A percentile compares a stretch with the other conserved stretches of the same genome.
Conservation (phyloP, 2,797 vertebrate species). For the Enteromius trimaculatus region DNA sequence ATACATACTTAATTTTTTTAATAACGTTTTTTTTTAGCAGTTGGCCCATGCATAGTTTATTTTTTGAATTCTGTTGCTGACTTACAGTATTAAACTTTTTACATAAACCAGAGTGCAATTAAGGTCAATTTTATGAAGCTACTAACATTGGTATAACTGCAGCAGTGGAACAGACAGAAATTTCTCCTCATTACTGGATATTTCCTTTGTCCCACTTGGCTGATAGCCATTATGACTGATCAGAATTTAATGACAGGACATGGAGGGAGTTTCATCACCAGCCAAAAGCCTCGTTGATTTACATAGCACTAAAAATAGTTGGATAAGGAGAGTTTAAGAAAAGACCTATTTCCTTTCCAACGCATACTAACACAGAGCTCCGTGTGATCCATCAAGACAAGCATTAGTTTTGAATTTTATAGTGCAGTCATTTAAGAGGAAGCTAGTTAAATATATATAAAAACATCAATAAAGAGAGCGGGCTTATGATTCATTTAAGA, state of each 20-base stretch:
- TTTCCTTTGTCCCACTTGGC: conserved; percentile 70
- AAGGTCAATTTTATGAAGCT: conserved; percentile 44
- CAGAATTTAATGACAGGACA: conserved; percentile 86
- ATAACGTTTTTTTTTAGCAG: not conserved
- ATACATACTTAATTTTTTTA: not conserved
- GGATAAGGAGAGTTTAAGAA: conserved; percentile 83
- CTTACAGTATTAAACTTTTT: not conserved
- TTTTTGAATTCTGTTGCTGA: not conserved
- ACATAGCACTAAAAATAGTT: conserved; percentile 89
- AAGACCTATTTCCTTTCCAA: conserved; percentile 81
- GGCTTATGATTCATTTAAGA: conserved; percentile 61
- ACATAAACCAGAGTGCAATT: conserved; percentile 2
- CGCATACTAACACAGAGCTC: conserved; percentile 78
- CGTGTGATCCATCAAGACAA: conserved; percentile 78
- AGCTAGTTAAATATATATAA: conserved; percentile 71
- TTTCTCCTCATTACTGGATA: conserved; percentile 70
- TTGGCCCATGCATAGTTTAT: not conserved
- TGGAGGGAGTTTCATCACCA: conserved; percentile 76
- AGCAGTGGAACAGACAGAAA: conserved; percentile 59
- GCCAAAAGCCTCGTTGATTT: conserved; percentile 82
- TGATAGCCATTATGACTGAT: conserved; percentile 83
- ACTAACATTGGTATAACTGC: conserved; percentile 40
- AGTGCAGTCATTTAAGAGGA: conserved; percentile 74
- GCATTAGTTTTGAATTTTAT: conserved; percentile 82
- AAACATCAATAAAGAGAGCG: conserved; percentile 62